These are phyloP conservation scores for Apodemia zela DNA, from an alignment of 2,888 invertebrate genomes.

Conservation along the genomic window DNA sequence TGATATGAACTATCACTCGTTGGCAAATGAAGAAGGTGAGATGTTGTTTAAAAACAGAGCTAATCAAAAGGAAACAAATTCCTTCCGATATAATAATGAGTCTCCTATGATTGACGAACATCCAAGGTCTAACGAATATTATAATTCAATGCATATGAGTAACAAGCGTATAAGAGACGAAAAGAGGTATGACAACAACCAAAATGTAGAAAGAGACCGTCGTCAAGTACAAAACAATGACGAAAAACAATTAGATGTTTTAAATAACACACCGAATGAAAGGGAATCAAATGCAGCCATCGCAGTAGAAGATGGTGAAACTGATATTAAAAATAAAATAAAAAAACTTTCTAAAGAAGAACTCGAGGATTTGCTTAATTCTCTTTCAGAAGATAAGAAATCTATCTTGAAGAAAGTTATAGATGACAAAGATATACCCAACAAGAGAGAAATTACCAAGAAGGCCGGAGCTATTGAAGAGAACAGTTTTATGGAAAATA, in stretches of 20 bases:
- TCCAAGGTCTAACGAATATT: constrained; percentile 29
- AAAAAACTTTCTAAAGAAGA: constrained; percentile 60
- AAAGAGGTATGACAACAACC: constrained; percentile 40
- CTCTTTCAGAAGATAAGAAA: constrained; percentile 63
- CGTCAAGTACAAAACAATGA: constrained; percentile 38
- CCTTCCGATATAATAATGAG: constrained; percentile 2
- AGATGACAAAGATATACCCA: constrained; percentile 42
- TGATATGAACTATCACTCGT: background rate
- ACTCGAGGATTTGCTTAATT: constrained; percentile 58
- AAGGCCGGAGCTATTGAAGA: constrained; percentile 65
- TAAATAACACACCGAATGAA: constrained; percentile 25
- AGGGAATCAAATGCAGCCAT: constrained; percentile 29
- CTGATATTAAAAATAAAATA: constrained; percentile 60
- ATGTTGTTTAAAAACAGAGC: constrained; percentile 1
- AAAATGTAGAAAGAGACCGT: constrained; percentile 45
- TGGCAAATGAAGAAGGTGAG: constrained; percentile 12
- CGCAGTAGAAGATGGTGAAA: constrained; percentile 53
- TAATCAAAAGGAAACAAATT: background rate
- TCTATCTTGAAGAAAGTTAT: constrained; percentile 62
- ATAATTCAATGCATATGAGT: constrained; percentile 43
- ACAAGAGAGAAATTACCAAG: constrained; percentile 70
- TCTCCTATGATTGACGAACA: background rate
- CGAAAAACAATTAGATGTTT: constrained; percentile 17
- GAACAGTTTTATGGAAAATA: constrained; percentile 53
- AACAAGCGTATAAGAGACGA: constrained; percentile 40